These are phyloP conservation scores for Palythoa grandiflora DNA, from an alignment of 92 coral and sea anemone species.

Conservation along the genomic window DNA sequence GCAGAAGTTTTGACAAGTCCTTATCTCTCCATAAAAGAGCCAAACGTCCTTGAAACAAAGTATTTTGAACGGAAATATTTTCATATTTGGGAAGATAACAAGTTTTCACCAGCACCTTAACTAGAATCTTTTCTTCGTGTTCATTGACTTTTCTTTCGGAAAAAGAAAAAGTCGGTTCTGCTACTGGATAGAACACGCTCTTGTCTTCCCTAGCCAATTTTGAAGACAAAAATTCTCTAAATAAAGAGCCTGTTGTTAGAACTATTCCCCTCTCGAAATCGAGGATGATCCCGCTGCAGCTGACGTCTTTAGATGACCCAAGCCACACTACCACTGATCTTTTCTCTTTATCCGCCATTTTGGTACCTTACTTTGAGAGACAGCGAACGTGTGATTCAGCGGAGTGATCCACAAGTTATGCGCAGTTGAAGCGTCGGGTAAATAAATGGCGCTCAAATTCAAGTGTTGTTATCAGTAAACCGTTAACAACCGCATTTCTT, in stretches of 20 bases:
- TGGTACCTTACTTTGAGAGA: not conserved
- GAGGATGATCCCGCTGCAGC: constrained; percentile 82
- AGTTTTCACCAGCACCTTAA: constrained; percentile 48
- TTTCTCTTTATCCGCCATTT: constrained; percentile 72
- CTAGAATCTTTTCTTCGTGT: constrained; percentile 14
- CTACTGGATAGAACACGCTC: not conserved
- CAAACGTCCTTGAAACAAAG: constrained; percentile 59
- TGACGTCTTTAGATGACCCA: constrained; percentile 46
- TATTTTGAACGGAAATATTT: constrained; percentile 23
- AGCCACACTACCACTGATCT: constrained; percentile 54
- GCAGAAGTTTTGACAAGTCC: constrained; percentile 48
- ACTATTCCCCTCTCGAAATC: constrained; percentile 67
- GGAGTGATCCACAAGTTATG: not conserved
- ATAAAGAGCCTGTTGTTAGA: constrained; percentile 79
- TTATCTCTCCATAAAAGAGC: constrained; percentile 74
- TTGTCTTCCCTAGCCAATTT: not conserved
- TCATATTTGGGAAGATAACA: not conserved
- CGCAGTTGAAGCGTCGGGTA: constrained; percentile 10
- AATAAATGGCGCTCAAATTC: constrained; percentile 45
- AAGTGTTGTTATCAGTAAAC: constrained; percentile 37
- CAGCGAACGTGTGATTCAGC: not conserved
- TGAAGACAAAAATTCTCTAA: constrained; percentile 35
- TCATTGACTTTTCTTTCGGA: not conserved
- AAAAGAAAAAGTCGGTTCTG: not conserved
- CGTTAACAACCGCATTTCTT: not conserved